Evolutionary conservation across 2,888 invertebrate genomes (phyloP), one percentile per base, ranked within the genome.

Genomic region (Trichopria drosophilae): DNA sequence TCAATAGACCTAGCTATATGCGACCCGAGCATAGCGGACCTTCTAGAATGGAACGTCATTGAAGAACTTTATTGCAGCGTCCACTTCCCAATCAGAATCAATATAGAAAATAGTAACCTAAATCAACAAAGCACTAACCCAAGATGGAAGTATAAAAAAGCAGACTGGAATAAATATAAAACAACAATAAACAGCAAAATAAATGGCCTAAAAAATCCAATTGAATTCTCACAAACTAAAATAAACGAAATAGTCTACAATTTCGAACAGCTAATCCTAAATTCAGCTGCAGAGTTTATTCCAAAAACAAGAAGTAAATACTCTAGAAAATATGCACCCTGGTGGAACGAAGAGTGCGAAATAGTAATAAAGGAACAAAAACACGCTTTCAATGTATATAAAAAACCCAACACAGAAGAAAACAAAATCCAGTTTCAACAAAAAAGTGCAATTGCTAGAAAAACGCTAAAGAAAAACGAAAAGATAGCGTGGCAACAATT

Each of bases 311-410:
- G 15, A 15, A 15, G n/a, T n/a, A 6, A 9, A 6, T 28, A 9
- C 16, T n/a, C 28, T 12, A 28, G 13, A 28, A 28, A 28, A 6
- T 3, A 28, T 12, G 28, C 13, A 3, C 55, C 51, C 15, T 61
- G 56, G 56, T 62, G 58, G 59, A 59, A 58, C 37, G 36, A 53
- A 18, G 43, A 55, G 12, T 55, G 59, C 16, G 29, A 49, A 24
- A 16, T 32, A 22, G 24, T 15, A 6, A 18, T 45, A 9, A 10
- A 15, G 19, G 15, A 9, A 12, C 26, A 23, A 4, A 45, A 36
- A 15, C 35, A 36, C 12, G 45, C 45, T 6, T 45, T 35, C 35
- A 24, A 45, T 20, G 19, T 36, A 2, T 45, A 36, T 15, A 45
- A 45, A 18, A 45, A 35, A 24, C 35, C 34, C 7, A 35, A 35